A percentile compares a stretch with the other conserved stretches of the same genome.
phyloP scores from a whole-genome alignment of 2,113 vertebrate genomes.

The Chionomys nivalis region DNA sequence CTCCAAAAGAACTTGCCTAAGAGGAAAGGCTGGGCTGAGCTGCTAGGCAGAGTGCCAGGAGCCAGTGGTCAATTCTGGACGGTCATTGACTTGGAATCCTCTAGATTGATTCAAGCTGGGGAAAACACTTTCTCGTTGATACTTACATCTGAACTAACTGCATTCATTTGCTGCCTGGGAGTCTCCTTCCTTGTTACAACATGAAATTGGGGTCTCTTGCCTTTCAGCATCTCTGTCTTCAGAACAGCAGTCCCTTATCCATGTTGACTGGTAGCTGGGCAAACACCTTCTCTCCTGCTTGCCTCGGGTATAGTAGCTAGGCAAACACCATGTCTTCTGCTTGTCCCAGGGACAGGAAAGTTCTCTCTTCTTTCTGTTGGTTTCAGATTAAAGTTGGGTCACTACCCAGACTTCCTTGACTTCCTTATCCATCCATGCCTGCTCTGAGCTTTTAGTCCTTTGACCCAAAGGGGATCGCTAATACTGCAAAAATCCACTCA shows the following conservation, averaged over 20 bases:
- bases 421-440: rapidly evolving
- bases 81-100: slow-evolving; percentile 57
- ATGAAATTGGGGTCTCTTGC: slow-evolving; percentile 1
- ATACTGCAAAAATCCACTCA: background rate
- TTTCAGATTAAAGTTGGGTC: background rate
- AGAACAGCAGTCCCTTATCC: background rate
- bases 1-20: slow-evolving; percentile 17
- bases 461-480: background rate
- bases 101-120: slow-evolving; percentile 38
- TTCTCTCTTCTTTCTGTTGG: background rate
- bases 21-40: slow-evolving; percentile 33
- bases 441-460: background rate
- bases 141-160: slow-evolving; percentile 68
- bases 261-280: background rate
- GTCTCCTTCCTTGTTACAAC: slow-evolving; percentile 63
- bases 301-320: too few species aligned
- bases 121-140: slow-evolving; percentile 52
- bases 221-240: background rate
- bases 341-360: background rate
- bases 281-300: background rate
- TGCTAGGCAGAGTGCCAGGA: background rate
- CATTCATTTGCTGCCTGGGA: slow-evolving; percentile 59
- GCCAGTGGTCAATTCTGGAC: slow-evolving; percentile 2
- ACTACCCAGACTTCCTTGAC: background rate
- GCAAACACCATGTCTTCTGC: background rate